These are phyloP conservation scores for Pollenia angustigena DNA, from an alignment of 2,888 invertebrate species.

Conservation along the genomic window DNA sequence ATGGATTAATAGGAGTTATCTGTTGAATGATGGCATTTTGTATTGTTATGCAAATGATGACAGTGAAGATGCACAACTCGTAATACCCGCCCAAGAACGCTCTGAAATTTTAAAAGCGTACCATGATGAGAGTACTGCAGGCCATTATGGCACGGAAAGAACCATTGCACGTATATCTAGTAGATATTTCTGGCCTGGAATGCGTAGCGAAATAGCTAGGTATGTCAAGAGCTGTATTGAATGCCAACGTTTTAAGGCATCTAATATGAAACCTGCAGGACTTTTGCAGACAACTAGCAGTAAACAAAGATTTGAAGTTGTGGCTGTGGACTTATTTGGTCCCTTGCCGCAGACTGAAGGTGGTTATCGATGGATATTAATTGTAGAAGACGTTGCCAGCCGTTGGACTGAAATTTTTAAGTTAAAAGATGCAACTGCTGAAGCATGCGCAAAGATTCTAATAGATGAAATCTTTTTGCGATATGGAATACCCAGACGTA, in stretches of 20 bases:
- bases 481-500: conserved; percentile 78
- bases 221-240: conserved; percentile 62
- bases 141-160: conserved; percentile 67
- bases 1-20: conserved; percentile 23
- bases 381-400: conserved; percentile 77
- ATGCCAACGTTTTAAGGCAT: conserved; percentile 69
- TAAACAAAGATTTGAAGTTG: conserved; percentile 71
- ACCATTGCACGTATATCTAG: conserved; percentile 63
- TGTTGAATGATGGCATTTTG: conserved; percentile 48
- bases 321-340: conserved; percentile 73
- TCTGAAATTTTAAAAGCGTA: conserved; percentile 46
- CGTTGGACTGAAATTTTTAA: conserved; percentile 78
- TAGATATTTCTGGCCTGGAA: conserved; percentile 72
- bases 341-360: conserved; percentile 66
- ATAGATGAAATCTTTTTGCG: conserved; percentile 80
- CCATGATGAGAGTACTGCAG: conserved; percentile 71
- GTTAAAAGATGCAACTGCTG: conserved; percentile 76
- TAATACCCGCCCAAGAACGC: conserved; percentile 50
- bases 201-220: conserved; percentile 63
- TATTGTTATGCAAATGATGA: conserved; percentile 61
- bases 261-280: conserved; percentile 71
- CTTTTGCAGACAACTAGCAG: conserved; percentile 70
- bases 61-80: conserved; percentile 54
- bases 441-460: conserved; percentile 76
- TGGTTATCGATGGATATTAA: conserved; percentile 75